Evolutionary conservation across 2,888 invertebrate species (phyloP), one percentile per base, ranked within the genome.

Genomic region (Molorchus minor): DNA sequence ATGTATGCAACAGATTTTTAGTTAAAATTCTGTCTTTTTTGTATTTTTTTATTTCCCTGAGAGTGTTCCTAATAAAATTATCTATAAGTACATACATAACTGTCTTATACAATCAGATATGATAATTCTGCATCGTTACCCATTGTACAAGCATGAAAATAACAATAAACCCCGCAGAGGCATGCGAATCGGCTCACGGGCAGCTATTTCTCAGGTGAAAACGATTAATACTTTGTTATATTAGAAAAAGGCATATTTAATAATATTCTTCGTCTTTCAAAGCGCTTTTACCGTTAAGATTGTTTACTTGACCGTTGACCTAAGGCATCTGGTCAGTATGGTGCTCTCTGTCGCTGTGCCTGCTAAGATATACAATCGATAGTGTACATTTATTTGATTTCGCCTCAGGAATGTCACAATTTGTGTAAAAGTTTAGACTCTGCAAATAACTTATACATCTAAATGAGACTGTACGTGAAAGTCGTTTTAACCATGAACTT

Each of bases 291-390:
- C 67, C 63, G 67, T 67, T 67, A 67, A 61, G 59, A 58, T 64
- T 66, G 64, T 65, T 67, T 63, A 64, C 62, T 55, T 70, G 66
- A 69, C 61, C 64, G 60, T 61, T 70, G 68, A 70, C 70, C 70
- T 64, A 58, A 62, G 60, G 57, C 68, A 64, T 55, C 61, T 70
- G 67, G 64, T 64, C 65, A 64, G 58, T 64, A 64, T 65, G 62
- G 64, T 61, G 51, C 57, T 53, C 56, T 62, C 58, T 46, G 12
- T 15, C 15, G 29, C 20, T 19, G 44, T n/a, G n/a, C n/a, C n/a
- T n/a, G n/a, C n/a, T n/a, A n/a, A n/a, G n/a, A n/a, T n/a, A 40
- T 40, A 52, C 56, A 52, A 60, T 56, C 56, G 35, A 59, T 55
- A 44, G 35, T 55, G 13, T 25, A 25, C 35, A 29, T 55, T 8